phyloP scores from a whole-genome alignment of 1,140 invertebrate genomes.

The Megalopta genalis region DNA sequence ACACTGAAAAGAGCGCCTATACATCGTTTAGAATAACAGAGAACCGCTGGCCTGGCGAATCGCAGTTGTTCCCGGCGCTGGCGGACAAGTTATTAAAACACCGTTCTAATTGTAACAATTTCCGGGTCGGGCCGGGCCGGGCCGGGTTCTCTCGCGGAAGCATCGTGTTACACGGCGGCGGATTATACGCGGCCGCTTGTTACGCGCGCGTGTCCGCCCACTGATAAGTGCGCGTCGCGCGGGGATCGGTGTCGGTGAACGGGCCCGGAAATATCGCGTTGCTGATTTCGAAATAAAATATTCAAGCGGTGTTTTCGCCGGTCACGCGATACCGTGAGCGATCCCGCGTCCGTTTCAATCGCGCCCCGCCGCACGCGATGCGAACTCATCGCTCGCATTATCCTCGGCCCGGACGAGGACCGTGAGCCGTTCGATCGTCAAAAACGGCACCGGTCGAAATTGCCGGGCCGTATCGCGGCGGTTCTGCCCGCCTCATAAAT shows the following conservation, averaged over 20 bases:
- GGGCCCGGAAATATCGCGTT: neutral
- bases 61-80: neutral
- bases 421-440: no score
- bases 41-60: no score
- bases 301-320: neutral
- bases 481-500: no score
- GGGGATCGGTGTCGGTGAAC: neutral
- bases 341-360: neutral
- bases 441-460: no score
- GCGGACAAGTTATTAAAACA: neutral
- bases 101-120: slow-evolving; percentile 6
- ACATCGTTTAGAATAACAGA: no score
- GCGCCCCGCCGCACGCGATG: neutral
- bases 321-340: neutral
- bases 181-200: neutral
- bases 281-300: slow-evolving; percentile 18
- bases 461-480: no score
- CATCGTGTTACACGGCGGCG: neutral
- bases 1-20: no score
- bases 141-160: neutral
- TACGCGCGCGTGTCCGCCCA: neutral
- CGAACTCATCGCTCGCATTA: no score
- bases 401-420: no score
- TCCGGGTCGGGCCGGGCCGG: neutral
- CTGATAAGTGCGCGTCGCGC: slow-evolving; percentile 15